Conservation (phyloP, 2,113 vertebrate species). For the Xyrauchen texanus region DNA sequence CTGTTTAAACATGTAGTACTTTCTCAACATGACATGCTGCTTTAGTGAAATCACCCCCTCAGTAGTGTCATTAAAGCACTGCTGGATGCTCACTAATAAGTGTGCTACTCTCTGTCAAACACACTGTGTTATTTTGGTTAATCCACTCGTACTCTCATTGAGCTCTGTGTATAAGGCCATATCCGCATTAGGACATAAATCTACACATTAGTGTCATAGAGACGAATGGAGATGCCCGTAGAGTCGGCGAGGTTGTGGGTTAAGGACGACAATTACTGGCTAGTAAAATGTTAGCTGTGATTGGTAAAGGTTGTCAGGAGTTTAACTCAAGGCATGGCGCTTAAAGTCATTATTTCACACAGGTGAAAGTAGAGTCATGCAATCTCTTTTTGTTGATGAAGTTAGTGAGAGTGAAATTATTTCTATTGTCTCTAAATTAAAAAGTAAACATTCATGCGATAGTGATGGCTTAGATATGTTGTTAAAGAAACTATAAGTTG, state of each 20-base stretch:
- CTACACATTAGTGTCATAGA: slow-evolving; percentile 62
- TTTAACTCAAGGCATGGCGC: neutral
- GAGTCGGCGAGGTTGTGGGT: slow-evolving; percentile 44
- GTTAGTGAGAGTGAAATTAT: too few relatives aligned
- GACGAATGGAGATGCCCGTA: slow-evolving; percentile 43
- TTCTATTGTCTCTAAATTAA: too few relatives aligned
- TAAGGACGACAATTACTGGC: slow-evolving; percentile 61
- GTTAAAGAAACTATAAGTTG: too few relatives aligned
- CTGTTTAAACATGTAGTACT: neutral
- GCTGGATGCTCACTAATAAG: slow-evolving; percentile 25
- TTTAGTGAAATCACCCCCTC: neutral
- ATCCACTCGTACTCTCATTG: too few relatives aligned
- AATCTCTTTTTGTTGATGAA: too few relatives aligned
- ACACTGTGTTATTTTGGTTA: neutral
- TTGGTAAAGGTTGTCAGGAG: slow-evolving; percentile 59
- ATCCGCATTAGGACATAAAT: slow-evolving; percentile 49
- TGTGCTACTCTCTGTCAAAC: neutral
- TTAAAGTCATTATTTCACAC: too few relatives aligned
- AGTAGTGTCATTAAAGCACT: neutral
- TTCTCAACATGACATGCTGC: slow-evolving; percentile 11
- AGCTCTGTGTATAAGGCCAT: neutral
- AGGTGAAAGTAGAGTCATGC: too few relatives aligned
- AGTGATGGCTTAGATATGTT: too few relatives aligned
- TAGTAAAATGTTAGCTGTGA: slow-evolving; percentile 65
- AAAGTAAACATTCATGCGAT: too few relatives aligned